Base-by-base conservation (phyloP, 2,797 vertebrate species). In the Cynopterus sphinx region DNA sequence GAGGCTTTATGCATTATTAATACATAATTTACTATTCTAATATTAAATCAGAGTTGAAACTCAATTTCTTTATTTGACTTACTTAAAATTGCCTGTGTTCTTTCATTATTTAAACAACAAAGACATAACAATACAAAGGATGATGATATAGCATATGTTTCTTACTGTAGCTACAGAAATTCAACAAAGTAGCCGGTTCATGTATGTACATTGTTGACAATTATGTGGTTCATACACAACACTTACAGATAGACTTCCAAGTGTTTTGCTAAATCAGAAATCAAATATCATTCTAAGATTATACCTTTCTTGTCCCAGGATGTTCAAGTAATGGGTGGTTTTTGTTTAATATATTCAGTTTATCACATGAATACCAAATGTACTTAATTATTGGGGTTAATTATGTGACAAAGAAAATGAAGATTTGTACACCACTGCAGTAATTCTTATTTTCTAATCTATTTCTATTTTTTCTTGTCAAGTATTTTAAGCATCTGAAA, bases 11-110 rank as follows among this genome's bases (percentile, higher is more conserved):
- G 5, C 21, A 65, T 75, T 65, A 65, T 75, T 65, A 87, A 63
- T 81, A 75, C 55, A 51, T 6, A 87, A 93, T 93, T 86, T 67
- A 85, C 73, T n/a, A 87, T 73, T 39, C 31, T 75, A 90, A 59
- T 65, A 59, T 65, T 74, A 75, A 63, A 55, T 68, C 24, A 88
- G 43, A 84, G 12, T 43, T 90, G 11, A 88, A 77, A 82, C 36
- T 57, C 21, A 73, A 74, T 92, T 82, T 79, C 49, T 70, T 70
- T 43, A 79, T 81, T 57, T 71, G 13, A 90, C 26, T 65, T 67
- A 43, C 3, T 94, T 68, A 57, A 93, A 95, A 79, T 77, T 41
- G 13, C 2, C 43, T 82, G 16, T 94, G 3, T 17, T 59, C 9
- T 39, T 91, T 73, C 8, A 12, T 43, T 79, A 61, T 83, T 86